Conservation (phyloP, 2,797 vertebrate genomes). For the Brotula barbata region DNA sequence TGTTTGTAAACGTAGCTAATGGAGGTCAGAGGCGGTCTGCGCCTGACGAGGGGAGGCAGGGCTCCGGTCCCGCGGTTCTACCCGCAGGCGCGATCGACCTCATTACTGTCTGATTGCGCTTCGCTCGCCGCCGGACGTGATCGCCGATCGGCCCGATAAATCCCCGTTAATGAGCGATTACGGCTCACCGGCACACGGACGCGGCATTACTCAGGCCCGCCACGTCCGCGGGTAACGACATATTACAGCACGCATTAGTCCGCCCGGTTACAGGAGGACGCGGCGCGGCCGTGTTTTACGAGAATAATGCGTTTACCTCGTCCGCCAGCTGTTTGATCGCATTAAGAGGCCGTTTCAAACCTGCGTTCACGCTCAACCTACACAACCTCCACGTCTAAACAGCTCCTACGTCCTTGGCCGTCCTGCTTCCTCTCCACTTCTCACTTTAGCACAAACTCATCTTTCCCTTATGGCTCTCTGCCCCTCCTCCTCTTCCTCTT, state of each 20-base stretch:
- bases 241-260: constrained; percentile 11
- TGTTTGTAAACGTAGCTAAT: too few relatives aligned
- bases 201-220: constrained; percentile 6
- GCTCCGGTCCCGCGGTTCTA: too few relatives aligned
- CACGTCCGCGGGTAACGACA: constrained; percentile 12
- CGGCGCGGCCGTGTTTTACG: constrained; percentile 9
- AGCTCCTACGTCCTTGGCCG: too few relatives aligned
- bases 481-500: too few relatives aligned
- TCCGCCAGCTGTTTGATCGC: constrained; percentile 44
- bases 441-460: too few relatives aligned
- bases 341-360: too few relatives aligned
- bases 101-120: constrained; percentile 26
- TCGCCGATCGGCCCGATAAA: constrained; percentile 12
- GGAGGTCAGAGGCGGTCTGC: too few relatives aligned
- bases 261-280: constrained; percentile 30
- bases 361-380: too few relatives aligned
- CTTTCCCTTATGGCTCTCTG: too few relatives aligned
- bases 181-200: constrained; percentile 7
- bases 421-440: too few relatives aligned
- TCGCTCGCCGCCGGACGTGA: constrained; percentile 16
- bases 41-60: too few relatives aligned
- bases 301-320: constrained; percentile 13
- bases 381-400: too few relatives aligned
- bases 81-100: constrained; percentile 9
- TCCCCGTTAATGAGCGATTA: constrained; percentile 18